phyloP scores from a whole-genome alignment of 53 echinoderm and acorn worm species.

The Temnopleurus reevesii region DNA sequence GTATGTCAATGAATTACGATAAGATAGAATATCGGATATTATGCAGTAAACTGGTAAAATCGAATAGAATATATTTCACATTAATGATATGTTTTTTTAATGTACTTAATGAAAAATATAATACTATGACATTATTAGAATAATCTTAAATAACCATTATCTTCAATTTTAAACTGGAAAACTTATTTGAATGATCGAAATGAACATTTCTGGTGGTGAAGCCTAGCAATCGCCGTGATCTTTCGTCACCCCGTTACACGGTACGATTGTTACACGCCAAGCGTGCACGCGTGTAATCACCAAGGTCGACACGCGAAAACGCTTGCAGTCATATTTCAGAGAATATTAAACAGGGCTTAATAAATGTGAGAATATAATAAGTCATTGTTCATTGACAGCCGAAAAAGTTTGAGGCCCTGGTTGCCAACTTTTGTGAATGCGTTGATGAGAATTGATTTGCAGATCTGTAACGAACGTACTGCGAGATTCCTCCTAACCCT shows the following conservation, averaged over 20 bases:
- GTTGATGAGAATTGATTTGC: background rate
- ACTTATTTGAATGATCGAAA: no score
- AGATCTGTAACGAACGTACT: background rate
- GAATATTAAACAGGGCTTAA: background rate
- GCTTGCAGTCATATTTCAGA: conserved; percentile 9
- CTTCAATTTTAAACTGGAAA: no score
- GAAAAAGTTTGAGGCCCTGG: background rate
- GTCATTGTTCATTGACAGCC: conserved; percentile 22
- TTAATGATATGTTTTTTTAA: no score
- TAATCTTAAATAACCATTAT: no score
- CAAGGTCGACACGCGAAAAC: conserved; percentile 35
- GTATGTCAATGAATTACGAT: no score
- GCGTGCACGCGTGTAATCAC: background rate
- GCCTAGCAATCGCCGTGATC: background rate
- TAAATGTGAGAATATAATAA: background rate
- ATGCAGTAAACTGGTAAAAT: no score
- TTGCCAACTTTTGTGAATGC: background rate
- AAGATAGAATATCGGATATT: no score
- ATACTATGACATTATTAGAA: no score
- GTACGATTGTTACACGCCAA: background rate
- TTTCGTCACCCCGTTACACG: conserved; percentile 17
- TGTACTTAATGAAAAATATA: no score
- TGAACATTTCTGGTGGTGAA: background rate
- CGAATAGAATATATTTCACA: no score
- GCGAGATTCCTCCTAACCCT: no score